phyloP scores from a whole-genome alignment of 2,888 invertebrate genomes.

The Tachina fera region DNA sequence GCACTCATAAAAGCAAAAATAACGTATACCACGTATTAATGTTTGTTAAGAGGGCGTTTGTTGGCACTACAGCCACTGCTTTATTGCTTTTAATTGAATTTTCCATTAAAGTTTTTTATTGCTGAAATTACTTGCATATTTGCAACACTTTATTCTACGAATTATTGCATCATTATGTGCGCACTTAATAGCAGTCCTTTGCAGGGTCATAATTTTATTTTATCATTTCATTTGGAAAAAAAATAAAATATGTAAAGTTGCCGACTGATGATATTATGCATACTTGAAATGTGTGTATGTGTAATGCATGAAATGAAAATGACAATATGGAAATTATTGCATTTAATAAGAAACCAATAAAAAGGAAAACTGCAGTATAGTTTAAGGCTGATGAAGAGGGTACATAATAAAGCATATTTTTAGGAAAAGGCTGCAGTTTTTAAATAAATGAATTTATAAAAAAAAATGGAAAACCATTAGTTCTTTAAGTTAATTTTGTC shows the following conservation, averaged over 20 bases:
- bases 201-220: background rate
- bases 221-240: background rate
- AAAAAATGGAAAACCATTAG: no score
- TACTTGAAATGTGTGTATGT: background rate
- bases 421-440: no score
- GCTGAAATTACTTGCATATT: conserved; percentile 8
- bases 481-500: no score
- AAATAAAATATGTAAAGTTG: background rate
- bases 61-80: background rate
- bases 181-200: conserved; percentile 3
- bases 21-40: no score
- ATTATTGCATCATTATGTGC: background rate
- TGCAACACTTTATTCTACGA: conserved; percentile 32
- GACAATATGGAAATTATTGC: no score
- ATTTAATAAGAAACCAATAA: no score
- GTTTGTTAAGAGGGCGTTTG: background rate
- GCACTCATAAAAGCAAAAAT: no score
- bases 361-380: no score
- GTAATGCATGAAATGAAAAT: no score
- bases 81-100: conserved; percentile 30
- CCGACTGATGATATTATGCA: conserved; percentile 5
- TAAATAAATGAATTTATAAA: no score
- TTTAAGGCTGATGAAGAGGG: no score
- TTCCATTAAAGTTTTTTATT: background rate
- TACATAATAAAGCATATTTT: no score